Conservation (phyloP, 37 sponge, comb jelly and placozoan species). For the Agelas oroides region DNA sequence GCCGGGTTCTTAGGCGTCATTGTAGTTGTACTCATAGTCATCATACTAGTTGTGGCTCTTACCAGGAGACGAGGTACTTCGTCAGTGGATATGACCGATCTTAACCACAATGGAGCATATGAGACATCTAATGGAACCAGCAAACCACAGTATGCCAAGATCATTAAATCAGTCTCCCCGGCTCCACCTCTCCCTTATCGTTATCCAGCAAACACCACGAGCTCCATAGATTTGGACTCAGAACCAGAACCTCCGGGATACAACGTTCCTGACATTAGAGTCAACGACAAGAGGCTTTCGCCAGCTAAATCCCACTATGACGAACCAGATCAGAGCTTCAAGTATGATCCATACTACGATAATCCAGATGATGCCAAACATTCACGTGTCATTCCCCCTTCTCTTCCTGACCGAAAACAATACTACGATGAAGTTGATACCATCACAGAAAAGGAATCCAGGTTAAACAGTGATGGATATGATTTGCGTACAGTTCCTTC, state of each 20-base stretch:
- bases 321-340: background rate
- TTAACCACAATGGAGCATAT: constrained; percentile 41
- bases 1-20: constrained; percentile 60
- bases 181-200: constrained; percentile 33
- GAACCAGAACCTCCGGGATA: constrained; percentile 28
- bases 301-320: background rate
- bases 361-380: constrained; percentile 49
- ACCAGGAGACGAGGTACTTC: constrained; percentile 4
- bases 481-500: constrained; percentile 54
- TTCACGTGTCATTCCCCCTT: background rate
- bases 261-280: constrained; percentile 13
- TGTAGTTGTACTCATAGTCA: constrained; percentile 45
- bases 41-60: constrained; percentile 41
- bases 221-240: background rate
- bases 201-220: too few relatives aligned
- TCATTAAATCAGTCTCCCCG: constrained; percentile 42
- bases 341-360: constrained; percentile 67
- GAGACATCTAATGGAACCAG: constrained; percentile 14
- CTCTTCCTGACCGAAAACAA: background rate
- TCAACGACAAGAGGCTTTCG: background rate
- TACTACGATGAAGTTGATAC: constrained; percentile 53
- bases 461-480: too few relatives aligned
- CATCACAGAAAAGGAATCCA: background rate
- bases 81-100: background rate
- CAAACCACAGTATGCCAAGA: constrained; percentile 34